Evolutionary conservation across 2,113 vertebrate species (phyloP), one percentile per base, ranked within the genome.

Genomic region (Columbina picui): DNA sequence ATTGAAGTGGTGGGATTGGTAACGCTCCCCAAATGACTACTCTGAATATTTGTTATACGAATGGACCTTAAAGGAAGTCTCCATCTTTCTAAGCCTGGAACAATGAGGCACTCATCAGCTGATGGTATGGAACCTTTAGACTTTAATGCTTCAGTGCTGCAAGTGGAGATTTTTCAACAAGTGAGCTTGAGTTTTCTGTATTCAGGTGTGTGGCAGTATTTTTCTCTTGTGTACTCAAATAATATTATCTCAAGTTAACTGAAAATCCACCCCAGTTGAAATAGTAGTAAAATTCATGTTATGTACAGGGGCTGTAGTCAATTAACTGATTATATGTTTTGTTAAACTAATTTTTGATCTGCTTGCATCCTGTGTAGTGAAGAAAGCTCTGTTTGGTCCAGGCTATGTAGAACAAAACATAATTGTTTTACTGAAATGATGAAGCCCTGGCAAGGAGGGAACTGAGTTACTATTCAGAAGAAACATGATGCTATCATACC

Each of bases 401-500:
- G 39, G 9, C 7, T 50, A 21, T 10, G 23, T 1, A 59, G 71
- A 84, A 74, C 71, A 87, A 90, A 0, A 0, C 21, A 18, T n/a
- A 43, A 16, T 47, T 89, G 70, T 89, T 79, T 74, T 50, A 19
- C 45, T n/a, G 77, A 71, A 83, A n/a, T 9, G 49, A 80, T 93
- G 85, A 89, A 90, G 50, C 79, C 49, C 76, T 73, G 71, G 80
- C 57, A 49, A 79, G 29, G 55, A 41, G 95, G 88, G 59, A 82
- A 83, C 61, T 19, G 29, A 57, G 57, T 84, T 71, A 45, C 47
- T 86, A 29, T 47, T 94, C 59, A 90, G 76, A 91, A 84, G 89
- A 95, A 96, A 89, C 47, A 63, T 0, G 68, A 95, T 91, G 88
- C 91, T 93, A 63, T 96, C 94, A 84, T 96, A 71, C 84, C 89